Evolutionary conservation across 1,140 invertebrate species (phyloP).

Genomic region (Calycopis cecrops): DNA sequence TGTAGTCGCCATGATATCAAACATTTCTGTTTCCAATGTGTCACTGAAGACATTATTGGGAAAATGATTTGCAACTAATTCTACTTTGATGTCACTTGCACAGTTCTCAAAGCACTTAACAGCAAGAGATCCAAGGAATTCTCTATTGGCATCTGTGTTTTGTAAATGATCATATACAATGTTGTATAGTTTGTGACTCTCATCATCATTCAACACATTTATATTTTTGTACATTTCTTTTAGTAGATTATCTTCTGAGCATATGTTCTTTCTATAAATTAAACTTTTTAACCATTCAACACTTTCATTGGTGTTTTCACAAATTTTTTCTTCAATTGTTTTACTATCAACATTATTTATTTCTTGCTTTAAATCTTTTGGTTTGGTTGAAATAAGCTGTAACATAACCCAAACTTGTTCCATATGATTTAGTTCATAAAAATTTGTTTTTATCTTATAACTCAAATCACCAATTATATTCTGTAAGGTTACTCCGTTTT

Average conservation of each 20-base stretch:
- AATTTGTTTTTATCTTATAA: constrained; percentile 38
- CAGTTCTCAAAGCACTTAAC: constrained; percentile 46
- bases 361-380: constrained; percentile 41
- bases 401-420: constrained; percentile 57
- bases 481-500: constrained; percentile 51
- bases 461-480: constrained; percentile 49
- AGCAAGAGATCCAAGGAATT: constrained; percentile 29
- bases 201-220: constrained; percentile 37
- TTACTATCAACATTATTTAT: constrained; percentile 40
- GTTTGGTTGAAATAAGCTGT: constrained; percentile 54
- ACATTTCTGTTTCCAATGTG: constrained; percentile 36
- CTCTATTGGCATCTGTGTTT: constrained; percentile 26
- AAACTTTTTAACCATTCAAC: constrained; percentile 46
- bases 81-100: constrained; percentile 31
- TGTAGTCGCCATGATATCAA: constrained; percentile 37
- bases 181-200: constrained; percentile 38
- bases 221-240: constrained; percentile 35
- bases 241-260: constrained; percentile 34
- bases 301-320: constrained; percentile 34
- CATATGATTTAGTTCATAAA: constrained; percentile 25
- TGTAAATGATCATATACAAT: constrained; percentile 31
- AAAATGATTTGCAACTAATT: constrained; percentile 44
- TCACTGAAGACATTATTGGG: constrained; percentile 36
- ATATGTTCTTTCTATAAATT: constrained; percentile 44
- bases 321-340: constrained; percentile 46